Percentiles rank a stretch among this genome's conserved stretches.
phyloP scores from a whole-genome alignment of 2,888 invertebrate species.

The Hypercompe scribonia region DNA sequence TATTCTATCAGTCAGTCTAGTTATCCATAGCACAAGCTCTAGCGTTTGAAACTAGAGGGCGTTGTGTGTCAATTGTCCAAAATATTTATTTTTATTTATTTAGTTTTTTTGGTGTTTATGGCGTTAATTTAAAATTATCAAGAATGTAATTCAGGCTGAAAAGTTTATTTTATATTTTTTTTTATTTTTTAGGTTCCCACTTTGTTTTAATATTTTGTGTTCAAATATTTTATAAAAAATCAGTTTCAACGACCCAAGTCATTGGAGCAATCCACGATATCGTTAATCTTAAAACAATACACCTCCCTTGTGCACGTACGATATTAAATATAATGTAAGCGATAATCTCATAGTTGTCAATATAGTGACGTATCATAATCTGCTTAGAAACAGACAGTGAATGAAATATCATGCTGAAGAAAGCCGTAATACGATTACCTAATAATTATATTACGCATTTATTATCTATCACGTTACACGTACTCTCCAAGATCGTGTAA shows the following conservation, averaged over 20 bases:
- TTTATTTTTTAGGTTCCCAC: not conserved
- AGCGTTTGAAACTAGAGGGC: too few relatives aligned
- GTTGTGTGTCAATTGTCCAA: too few relatives aligned
- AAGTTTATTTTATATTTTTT: not conserved
- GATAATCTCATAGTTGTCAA: not conserved
- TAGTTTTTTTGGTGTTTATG: too few relatives aligned
- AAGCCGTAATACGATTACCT: not conserved
- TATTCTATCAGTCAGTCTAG: too few relatives aligned
- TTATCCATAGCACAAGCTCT: too few relatives aligned
- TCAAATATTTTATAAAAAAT: not conserved
- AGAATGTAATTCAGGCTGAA: not conserved
- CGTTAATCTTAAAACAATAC: not conserved
- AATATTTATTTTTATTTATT: too few relatives aligned
- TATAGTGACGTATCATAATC: not conserved
- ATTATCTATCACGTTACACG: slow-evolving; percentile 4
- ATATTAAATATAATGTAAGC: not conserved
- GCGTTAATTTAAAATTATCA: too few relatives aligned
- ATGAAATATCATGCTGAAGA: not conserved
- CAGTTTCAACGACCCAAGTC: not conserved
- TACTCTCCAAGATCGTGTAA: not conserved
- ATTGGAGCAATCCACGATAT: not conserved
- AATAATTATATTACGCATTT: not conserved
- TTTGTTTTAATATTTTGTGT: not conserved
- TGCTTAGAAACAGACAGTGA: not conserved
- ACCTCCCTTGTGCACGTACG: not conserved